Percentiles rank a stretch among this genome's conserved stretches.
Conservation (phyloP, 2,797 vertebrate species). For the Brotogeris chrysoptera region DNA sequence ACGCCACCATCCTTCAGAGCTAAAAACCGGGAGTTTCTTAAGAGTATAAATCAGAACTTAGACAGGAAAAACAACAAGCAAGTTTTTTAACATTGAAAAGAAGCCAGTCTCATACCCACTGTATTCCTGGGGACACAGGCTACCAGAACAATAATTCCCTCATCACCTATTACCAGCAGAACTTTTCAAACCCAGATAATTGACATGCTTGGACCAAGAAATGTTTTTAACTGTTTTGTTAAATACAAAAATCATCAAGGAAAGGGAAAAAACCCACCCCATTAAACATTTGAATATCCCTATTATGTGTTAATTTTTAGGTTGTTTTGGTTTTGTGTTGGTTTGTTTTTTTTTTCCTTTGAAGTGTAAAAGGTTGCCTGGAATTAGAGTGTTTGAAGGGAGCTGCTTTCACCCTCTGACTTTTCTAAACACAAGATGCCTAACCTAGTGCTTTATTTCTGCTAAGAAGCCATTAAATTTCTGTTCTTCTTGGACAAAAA, state of each 20-base stretch:
- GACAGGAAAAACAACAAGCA: neutral
- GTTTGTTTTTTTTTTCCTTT: neutral
- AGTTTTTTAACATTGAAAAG: neutral
- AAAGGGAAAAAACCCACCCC: fast-evolving
- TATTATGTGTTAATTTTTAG: neutral
- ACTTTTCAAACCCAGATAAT: neutral
- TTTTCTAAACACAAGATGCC: neutral
- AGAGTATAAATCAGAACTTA: neutral
- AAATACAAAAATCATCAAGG: neutral
- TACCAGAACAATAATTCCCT: neutral
- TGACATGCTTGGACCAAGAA: neutral
- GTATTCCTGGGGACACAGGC: neutral
- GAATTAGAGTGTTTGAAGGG: neutral
- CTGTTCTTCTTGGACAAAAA: neutral
- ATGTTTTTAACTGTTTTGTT: neutral
- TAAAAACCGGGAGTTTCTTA: fast-evolving
- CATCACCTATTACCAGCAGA: neutral
- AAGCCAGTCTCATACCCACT: neutral
- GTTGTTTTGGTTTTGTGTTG: neutral
- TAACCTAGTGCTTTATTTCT: neutral
- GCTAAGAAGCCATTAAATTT: neutral
- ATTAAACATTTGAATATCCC: neutral
- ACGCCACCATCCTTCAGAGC: neutral
- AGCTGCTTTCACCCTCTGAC: neutral
- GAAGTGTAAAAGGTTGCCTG: neutral